These are phyloP conservation scores for Hydrotaea cyrtoneurina DNA, from an alignment of 2,888 invertebrate species.

Conservation along the genomic window DNA sequence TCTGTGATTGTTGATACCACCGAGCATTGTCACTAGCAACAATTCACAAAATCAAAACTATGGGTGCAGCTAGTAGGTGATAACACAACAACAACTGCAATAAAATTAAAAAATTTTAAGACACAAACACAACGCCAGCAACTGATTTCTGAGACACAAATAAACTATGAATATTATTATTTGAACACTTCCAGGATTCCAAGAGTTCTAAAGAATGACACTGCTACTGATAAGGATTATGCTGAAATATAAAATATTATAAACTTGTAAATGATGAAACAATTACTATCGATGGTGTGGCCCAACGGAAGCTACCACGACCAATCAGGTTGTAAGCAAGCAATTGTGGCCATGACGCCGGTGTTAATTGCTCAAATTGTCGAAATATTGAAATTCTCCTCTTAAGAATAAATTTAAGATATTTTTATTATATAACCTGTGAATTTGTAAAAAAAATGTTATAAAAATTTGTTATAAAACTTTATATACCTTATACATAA, in stretches of 20 bases:
- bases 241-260: slow-evolving; percentile 22
- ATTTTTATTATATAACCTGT: slow-evolving; percentile 76
- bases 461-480: slow-evolving; percentile 25
- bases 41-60: slow-evolving; percentile 19
- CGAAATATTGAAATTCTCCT: slow-evolving; percentile 76
- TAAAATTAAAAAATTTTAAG: slow-evolving; percentile 22
- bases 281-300: slow-evolving; percentile 64
- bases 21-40: slow-evolving; percentile 94
- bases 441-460: slow-evolving; percentile 73
- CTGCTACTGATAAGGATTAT: slow-evolving; percentile 22
- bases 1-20: slow-evolving; percentile 96
- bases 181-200: slow-evolving; percentile 49
- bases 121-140: not conserved
- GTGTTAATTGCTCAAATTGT: slow-evolving; percentile 75
- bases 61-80: slow-evolving; percentile 17
- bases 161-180: not conserved
- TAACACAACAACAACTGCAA: slow-evolving; percentile 34
- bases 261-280: slow-evolving; percentile 51
- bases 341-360: slow-evolving; percentile 64
- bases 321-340: not conserved
- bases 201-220: slow-evolving; percentile 46
- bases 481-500: slow-evolving; percentile 27
- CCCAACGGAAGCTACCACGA: slow-evolving; percentile 6
- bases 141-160: slow-evolving; percentile 20
- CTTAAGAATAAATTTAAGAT: slow-evolving; percentile 76